These are phyloP conservation scores for Apeltes quadracus DNA, from an alignment of 2,113 vertebrate genomes.

Conservation along the genomic window DNA sequence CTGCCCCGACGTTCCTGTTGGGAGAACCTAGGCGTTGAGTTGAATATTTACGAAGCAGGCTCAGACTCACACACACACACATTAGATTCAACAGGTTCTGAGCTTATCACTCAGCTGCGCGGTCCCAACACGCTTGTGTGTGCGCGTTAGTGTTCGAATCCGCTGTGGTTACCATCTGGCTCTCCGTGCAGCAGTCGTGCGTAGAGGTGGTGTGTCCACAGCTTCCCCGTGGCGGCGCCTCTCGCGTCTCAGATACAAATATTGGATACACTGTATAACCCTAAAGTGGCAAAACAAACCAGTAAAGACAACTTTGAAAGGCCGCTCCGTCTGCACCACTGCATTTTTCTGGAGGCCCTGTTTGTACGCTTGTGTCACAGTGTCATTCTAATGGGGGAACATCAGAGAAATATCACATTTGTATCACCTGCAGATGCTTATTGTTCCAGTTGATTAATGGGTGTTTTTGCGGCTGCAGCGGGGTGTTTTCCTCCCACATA, in stretches of 20 bases:
- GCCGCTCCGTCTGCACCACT: not conserved
- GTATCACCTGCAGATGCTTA: not conserved
- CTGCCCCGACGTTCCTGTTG: conserved; percentile 18
- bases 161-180: conserved; percentile 1
- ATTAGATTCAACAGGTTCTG: conserved; percentile 27
- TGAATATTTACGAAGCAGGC: conserved; percentile 41
- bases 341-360: not conserved
- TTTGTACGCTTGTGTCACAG: too few relatives aligned
- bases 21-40: conserved; percentile 10
- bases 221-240: not conserved
- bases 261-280: not conserved
- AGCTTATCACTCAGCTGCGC: conserved; percentile 28
- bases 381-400: not conserved
- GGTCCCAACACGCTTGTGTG: not conserved
- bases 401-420: not conserved
- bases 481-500: conserved; percentile 14
- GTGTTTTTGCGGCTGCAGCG: conserved; percentile 2
- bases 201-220: not conserved
- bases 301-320: not conserved
- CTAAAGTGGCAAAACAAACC: not conserved
- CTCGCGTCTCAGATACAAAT: not conserved
- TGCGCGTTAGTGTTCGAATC: not conserved
- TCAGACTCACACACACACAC: not conserved
- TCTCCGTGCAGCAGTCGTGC: not conserved
- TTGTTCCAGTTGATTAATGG: not conserved